These are phyloP conservation scores for Magallana nippona DNA, from an alignment of 2,888 invertebrate species.

Conservation along the genomic window DNA sequence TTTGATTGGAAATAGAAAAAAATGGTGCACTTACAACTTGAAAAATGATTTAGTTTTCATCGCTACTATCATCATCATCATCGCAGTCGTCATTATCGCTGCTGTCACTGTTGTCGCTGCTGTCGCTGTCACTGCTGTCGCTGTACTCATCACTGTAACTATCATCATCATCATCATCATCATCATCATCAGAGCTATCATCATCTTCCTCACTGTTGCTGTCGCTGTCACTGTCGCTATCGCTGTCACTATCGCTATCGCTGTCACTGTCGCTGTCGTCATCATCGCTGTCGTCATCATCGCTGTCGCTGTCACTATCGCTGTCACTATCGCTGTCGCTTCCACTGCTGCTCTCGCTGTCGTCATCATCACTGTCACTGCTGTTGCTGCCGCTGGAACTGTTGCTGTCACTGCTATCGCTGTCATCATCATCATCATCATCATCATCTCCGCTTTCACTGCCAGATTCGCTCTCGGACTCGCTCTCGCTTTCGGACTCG, in stretches of 20 bases:
- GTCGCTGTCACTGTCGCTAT: background rate
- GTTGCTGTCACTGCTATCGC: background rate
- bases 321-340: background rate
- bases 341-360: background rate
- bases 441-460: background rate
- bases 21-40: background rate
- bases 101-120: background rate
- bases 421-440: background rate
- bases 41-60: background rate
- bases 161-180: conserved; percentile 15
- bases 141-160: background rate
- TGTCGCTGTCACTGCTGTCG: background rate
- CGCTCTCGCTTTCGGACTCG: background rate
- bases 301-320: background rate
- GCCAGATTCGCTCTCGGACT: background rate
- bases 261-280: background rate
- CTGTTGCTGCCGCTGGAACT: background rate
- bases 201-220: background rate
- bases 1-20: background rate
- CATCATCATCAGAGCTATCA: conserved; percentile 26
- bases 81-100: background rate
- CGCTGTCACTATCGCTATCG: background rate
- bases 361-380: background rate
- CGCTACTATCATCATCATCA: background rate
- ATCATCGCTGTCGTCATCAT: background rate